Conservation (phyloP, 2,113 vertebrate species). For the Gorsachius goisagi region DNA sequence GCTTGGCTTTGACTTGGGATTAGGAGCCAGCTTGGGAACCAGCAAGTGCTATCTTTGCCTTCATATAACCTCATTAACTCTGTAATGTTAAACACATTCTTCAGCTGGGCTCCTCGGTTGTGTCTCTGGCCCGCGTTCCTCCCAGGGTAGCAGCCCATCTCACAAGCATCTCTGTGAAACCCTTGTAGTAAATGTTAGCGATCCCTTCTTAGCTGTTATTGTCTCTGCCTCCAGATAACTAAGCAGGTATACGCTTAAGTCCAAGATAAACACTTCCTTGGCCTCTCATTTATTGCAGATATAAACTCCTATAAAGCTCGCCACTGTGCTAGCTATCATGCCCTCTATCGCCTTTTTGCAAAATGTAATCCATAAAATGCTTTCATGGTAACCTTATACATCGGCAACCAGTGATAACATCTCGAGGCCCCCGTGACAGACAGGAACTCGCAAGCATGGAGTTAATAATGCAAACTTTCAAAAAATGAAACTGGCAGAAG, state of each 20-base stretch:
- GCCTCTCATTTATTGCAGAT: constrained; percentile 61
- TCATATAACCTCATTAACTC: constrained; percentile 59
- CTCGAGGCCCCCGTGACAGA: constrained; percentile 92
- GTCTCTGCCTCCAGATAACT: constrained; percentile 38
- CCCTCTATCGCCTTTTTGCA: constrained; percentile 76
- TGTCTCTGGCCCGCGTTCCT: constrained; percentile 24
- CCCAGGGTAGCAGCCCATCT: constrained; percentile 34
- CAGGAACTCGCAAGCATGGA: constrained; percentile 95
- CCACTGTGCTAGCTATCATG: constrained; percentile 71
- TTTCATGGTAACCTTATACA: constrained; percentile 94
- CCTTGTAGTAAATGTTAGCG: neutral
- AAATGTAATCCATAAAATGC: constrained; percentile 93
- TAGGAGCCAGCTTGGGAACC: constrained; percentile 53
- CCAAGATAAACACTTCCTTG: constrained; percentile 59
- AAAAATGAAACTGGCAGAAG: constrained; percentile 85
- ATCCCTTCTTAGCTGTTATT: constrained; percentile 13
- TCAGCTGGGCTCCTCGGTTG: neutral
- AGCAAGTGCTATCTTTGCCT: constrained; percentile 15
- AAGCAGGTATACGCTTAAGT: constrained; percentile 52
- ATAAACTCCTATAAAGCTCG: constrained; percentile 50
- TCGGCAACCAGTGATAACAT: constrained; percentile 91
- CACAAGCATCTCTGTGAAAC: constrained; percentile 17
- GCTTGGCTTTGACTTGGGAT: constrained; percentile 26
- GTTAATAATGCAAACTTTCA: constrained; percentile 96
- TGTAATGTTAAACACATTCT: constrained; percentile 53